Base-by-base conservation (phyloP, 2,888 invertebrate species). In the Mesorhabditis sp. region DNA sequence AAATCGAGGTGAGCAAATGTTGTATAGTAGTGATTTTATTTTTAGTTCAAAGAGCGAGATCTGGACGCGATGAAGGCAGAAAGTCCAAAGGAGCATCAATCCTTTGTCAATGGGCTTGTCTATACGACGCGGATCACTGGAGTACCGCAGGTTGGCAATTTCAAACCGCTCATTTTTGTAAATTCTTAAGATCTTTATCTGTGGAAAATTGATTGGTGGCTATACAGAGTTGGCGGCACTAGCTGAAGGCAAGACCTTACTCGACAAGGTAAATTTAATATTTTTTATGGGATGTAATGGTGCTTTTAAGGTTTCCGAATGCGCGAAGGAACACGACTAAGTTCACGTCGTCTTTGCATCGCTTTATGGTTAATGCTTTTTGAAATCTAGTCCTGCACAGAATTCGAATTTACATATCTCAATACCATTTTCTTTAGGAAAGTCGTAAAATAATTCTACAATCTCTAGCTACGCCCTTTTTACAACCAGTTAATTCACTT, bases 171-270 rank as follows among this genome's bases (percentile, higher is more conserved):
- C 6, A n/a, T 62, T 62, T 10, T 62, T n/a, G 7, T 62, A 42
- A 10, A 45, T n/a, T 10, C 66, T 74, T 58, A 64, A 79, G 79
- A 77, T 79, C 67, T 79, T 79, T 74, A 77, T 79, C 43, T 79
- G 79, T 62, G 79, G 79, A 2, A 73, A 75, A 43, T 78, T 79
- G 67, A 67, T 79, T 43, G 79, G 79, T 43, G 83, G 84, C 15
- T 84, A 70, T 71, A 82, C 80, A 4, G 82, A 84, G 65, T 71
- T 84, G 64, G 72, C 77, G 5, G 75, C 74, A 28, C 77, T 84
- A n/a, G 67, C 72, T 43, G 75, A 81, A 66, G 70, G 77, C 43
- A 76, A 76, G 13, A 71, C 79, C 43, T 72, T 84, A 10, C 70
- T 76, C 63, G 75, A 79, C 10, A 50, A 50, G 58, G 58, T 50